phyloP scores from a whole-genome alignment of 2,113 vertebrate genomes.

The Eretmochelys imbricata region DNA sequence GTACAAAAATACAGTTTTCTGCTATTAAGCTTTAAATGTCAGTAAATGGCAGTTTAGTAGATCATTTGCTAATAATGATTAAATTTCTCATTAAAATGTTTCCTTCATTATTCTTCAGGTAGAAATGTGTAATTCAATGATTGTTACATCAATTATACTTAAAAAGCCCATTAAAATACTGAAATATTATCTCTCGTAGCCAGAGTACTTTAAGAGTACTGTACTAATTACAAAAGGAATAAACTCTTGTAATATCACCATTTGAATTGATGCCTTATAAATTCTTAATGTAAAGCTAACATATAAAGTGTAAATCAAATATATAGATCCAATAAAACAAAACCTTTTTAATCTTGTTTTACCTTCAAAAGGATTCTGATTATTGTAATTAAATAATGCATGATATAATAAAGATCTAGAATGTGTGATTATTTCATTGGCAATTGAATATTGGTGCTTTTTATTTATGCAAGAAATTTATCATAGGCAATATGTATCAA shows the following conservation, averaged over 20 bases:
- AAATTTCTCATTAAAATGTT: slow-evolving; percentile 89
- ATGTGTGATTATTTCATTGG: slow-evolving; percentile 85
- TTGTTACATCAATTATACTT: slow-evolving; percentile 90
- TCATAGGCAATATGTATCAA: slow-evolving; percentile 82
- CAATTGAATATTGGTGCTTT: slow-evolving; percentile 84
- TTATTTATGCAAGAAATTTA: slow-evolving; percentile 87
- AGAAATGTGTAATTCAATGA: slow-evolving; percentile 86
- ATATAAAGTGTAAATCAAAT: slow-evolving; percentile 91
- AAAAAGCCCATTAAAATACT: slow-evolving; percentile 88
- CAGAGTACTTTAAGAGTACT: slow-evolving; percentile 84
- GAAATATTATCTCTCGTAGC: slow-evolving; percentile 87
- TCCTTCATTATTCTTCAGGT: slow-evolving; percentile 89
- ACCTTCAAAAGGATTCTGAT: slow-evolving; percentile 85
- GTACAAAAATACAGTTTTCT: slow-evolving; percentile 74
- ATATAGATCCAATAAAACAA: slow-evolving; percentile 88
- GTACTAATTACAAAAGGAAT: slow-evolving; percentile 89
- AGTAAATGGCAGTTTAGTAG: slow-evolving; percentile 84
- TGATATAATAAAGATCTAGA: slow-evolving; percentile 86
- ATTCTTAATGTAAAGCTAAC: slow-evolving; percentile 92
- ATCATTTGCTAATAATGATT: slow-evolving; percentile 89
- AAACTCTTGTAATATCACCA: slow-evolving; percentile 86
- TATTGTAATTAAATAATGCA: slow-evolving; percentile 91
- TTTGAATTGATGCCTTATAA: slow-evolving; percentile 88
- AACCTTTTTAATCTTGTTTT: slow-evolving; percentile 89
- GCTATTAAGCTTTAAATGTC: slow-evolving; percentile 84